Evolutionary conservation across 2,888 invertebrate species (phyloP).

Genomic region (Rotaria magnacalcarata): DNA sequence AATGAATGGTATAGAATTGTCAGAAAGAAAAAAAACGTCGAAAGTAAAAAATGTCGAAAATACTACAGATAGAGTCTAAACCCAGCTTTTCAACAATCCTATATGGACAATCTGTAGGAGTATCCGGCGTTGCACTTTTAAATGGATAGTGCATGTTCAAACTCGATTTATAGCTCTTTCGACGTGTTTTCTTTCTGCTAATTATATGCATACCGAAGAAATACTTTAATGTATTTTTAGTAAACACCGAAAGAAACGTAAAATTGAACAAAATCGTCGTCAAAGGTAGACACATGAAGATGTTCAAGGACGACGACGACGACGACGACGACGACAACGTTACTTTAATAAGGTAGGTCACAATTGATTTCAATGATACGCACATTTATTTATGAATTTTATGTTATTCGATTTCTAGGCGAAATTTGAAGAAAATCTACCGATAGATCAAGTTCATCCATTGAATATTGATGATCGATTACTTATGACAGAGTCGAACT

Average conservation of each 20-base stretch:
- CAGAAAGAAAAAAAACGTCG: too few relatives aligned
- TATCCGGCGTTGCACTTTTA: too few relatives aligned
- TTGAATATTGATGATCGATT: background rate
- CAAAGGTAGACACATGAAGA: background rate
- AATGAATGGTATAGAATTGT: background rate
- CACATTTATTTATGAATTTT: background rate
- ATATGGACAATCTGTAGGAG: too few relatives aligned
- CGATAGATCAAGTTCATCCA: background rate
- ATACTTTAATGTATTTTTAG: background rate
- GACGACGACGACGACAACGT: background rate
- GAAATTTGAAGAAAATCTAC: background rate
- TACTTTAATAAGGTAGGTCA: background rate
- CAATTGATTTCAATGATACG: too few relatives aligned
- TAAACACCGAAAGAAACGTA: background rate
- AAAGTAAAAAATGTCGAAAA: too few relatives aligned
- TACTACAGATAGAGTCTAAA: too few relatives aligned
- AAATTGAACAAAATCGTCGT: conserved; percentile 15
- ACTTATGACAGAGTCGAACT: background rate
- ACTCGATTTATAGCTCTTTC: too few relatives aligned
- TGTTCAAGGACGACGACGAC: background rate
- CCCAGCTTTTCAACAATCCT: too few relatives aligned
- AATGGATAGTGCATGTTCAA: too few relatives aligned
- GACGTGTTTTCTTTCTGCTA: too few relatives aligned
- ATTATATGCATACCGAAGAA: too few relatives aligned
- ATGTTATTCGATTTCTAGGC: too few relatives aligned